A percentile compares a stretch with the other conserved stretches of the same genome.
These are phyloP conservation scores for Microplitis deprimator DNA, from an alignment of 2,888 invertebrate species.

Conservation along the genomic window DNA sequence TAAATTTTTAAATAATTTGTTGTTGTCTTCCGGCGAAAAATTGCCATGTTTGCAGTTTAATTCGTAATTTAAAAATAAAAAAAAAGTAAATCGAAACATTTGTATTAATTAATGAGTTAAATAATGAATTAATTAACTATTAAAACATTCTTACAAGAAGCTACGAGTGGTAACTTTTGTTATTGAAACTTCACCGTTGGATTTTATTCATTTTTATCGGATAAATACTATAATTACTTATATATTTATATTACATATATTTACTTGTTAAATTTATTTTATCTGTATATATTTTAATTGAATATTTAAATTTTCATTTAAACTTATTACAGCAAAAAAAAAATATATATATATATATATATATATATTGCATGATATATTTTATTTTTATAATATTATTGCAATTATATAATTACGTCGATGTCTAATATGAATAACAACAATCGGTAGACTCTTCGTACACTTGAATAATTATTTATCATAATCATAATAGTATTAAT, in stretches of 20 bases:
- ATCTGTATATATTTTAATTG: not conserved
- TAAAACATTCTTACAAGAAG: conserved; percentile 33
- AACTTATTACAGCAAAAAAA: conserved; percentile 13
- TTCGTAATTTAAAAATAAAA: not conserved
- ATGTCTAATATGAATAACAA: conserved; percentile 36
- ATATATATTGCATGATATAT: no score
- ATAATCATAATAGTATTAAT: not conserved
- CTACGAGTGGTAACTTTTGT: conserved; percentile 39
- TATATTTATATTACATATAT: not conserved
- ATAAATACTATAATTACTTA: not conserved
- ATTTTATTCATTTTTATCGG: not conserved
- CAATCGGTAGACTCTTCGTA: conserved; percentile 13
- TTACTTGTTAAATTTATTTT: not conserved
- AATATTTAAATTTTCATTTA: conserved; percentile 7
- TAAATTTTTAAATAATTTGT: not conserved
- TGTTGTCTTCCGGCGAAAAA: not conserved
- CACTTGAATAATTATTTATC: conserved; percentile 18
- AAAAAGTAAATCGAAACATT: not conserved
- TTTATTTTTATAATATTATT: conserved; percentile 2
- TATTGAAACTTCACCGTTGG: conserved; percentile 35
- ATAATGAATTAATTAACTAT: not conserved
- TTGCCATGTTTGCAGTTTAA: no score
- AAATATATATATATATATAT: conserved; percentile 3
- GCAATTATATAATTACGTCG: conserved; percentile 10
- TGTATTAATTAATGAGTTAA: not conserved